Evolutionary conservation across 2,888 invertebrate species (phyloP).

Genomic region (Nymphalis polychloros): DNA sequence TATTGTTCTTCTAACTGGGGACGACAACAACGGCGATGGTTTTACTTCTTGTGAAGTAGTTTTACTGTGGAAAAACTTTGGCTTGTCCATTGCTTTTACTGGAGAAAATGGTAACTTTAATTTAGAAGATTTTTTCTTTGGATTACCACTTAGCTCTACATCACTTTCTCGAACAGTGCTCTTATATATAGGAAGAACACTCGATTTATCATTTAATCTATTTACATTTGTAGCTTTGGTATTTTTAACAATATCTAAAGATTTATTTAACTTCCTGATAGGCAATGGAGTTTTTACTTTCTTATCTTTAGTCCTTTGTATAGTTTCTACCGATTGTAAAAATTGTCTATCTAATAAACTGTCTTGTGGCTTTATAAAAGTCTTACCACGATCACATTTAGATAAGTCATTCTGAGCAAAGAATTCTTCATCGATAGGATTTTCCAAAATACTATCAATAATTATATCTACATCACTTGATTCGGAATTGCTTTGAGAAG

Average conservation of each 20-base stretch:
- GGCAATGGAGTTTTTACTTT: slow-evolving; percentile 64
- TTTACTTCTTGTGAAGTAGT: slow-evolving; percentile 55
- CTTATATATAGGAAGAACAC: slow-evolving; percentile 70
- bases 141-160: slow-evolving; percentile 55
- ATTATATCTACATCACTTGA: slow-evolving; percentile 72
- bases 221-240: slow-evolving; percentile 51
- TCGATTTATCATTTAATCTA: slow-evolving; percentile 59
- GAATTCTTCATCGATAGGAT: slow-evolving; percentile 55
- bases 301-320: slow-evolving; percentile 63
- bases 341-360: slow-evolving; percentile 50
- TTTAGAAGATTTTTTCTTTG: slow-evolving; percentile 68
- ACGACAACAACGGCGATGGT: slow-evolving; percentile 65
- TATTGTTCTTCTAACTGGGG: slow-evolving; percentile 74
- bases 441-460: slow-evolving; percentile 66
- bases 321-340: slow-evolving; percentile 46
- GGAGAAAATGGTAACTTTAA: slow-evolving; percentile 74
- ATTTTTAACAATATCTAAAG: slow-evolving; percentile 61
- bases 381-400: slow-evolving; percentile 61
- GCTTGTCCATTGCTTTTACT: slow-evolving; percentile 69
- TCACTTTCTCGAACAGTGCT: slow-evolving; percentile 57
- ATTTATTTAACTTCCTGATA: slow-evolving; percentile 64
- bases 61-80: slow-evolving; percentile 74
- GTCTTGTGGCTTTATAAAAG: slow-evolving; percentile 62
- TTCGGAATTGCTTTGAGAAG: slow-evolving; percentile 76
- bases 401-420: slow-evolving; percentile 56